Evolutionary conservation across 2,888 invertebrate species (phyloP).

Genomic region (Trissolcus brochymenae): DNA sequence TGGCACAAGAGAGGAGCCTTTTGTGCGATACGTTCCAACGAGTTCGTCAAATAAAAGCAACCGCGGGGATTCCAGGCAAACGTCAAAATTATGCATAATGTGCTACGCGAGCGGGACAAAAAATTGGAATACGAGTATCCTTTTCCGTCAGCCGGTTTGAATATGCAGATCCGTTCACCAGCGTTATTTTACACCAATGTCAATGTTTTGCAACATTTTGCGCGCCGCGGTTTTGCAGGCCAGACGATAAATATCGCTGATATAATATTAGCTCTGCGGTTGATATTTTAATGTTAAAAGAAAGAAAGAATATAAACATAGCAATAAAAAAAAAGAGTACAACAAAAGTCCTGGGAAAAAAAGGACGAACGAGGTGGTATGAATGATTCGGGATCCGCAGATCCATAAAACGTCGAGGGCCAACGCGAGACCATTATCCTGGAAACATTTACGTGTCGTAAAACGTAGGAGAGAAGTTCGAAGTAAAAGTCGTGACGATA

Average conservation of each 20-base stretch:
- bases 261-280: constrained; percentile 22
- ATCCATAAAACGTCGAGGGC: too few relatives aligned
- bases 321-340: too few relatives aligned
- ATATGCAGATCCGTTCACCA: constrained; percentile 38
- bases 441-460: constrained; percentile 1
- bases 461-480: background rate
- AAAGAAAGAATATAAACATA: too few relatives aligned
- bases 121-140: constrained; percentile 8
- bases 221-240: background rate
- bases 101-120: background rate
- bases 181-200: constrained; percentile 44
- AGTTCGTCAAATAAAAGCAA: background rate
- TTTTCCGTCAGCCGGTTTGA: constrained; percentile 11
- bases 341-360: too few relatives aligned
- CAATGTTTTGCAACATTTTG: constrained; percentile 47
- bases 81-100: constrained; percentile 28
- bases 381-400: too few relatives aligned
- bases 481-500: background rate
- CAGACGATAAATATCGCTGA: constrained; percentile 9
- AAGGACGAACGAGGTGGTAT: too few relatives aligned
- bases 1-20: too few relatives aligned
- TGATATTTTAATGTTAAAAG: constrained; percentile 9
- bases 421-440: too few relatives aligned
- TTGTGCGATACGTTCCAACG: too few relatives aligned
- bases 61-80: background rate